A percentile compares a stretch with the other conserved stretches of the same genome.
Evolutionary conservation across 1,140 invertebrate species (phyloP).

Genomic region (Popillia japonica): DNA sequence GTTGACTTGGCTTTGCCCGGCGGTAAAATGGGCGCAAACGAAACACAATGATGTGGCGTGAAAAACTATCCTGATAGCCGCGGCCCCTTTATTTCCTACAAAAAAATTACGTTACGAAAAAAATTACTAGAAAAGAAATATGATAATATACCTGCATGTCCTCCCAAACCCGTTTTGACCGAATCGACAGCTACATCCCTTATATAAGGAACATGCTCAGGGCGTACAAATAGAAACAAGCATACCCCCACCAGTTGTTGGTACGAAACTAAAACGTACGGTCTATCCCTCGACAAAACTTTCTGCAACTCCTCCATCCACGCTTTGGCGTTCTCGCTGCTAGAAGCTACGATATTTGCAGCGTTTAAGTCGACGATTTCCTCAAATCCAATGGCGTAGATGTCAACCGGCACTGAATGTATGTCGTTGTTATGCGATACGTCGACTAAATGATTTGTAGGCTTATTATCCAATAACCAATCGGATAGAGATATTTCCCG

Average conservation of each 20-base stretch:
- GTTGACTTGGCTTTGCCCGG: constrained; percentile 94
- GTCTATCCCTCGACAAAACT: constrained; percentile 85
- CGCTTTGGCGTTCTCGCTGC: constrained; percentile 93
- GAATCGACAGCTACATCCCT: constrained; percentile 93
- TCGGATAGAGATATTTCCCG: constrained; percentile 93
- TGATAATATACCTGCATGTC: constrained; percentile 87
- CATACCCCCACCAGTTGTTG: constrained; percentile 98
- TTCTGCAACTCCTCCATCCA: constrained; percentile 97
- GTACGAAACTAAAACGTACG: constrained; percentile 93
- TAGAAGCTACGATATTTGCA: constrained; percentile 96
- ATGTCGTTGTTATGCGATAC: constrained; percentile 55
- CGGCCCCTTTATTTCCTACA: constrained; percentile 82
- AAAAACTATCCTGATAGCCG: constrained; percentile 90
- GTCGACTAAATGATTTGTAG: constrained; percentile 60
- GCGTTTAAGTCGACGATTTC: constrained; percentile 99
- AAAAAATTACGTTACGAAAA: constrained; percentile 1
- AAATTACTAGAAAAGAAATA: too few species aligned
- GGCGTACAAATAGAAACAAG: constrained; percentile 92
- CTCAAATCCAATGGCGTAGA: constrained; percentile 98
- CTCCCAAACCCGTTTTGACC: constrained; percentile 97
- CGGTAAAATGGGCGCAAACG: constrained; percentile 98
- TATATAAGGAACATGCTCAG: constrained; percentile 85
- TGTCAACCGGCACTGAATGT: constrained; percentile 77
- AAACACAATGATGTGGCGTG: constrained; percentile 96
- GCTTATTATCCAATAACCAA: constrained; percentile 88